Evolutionary conservation across 2,113 vertebrate genomes (phyloP), one percentile per base, ranked within the genome.

Genomic region (Neotragus moschatus): DNA sequence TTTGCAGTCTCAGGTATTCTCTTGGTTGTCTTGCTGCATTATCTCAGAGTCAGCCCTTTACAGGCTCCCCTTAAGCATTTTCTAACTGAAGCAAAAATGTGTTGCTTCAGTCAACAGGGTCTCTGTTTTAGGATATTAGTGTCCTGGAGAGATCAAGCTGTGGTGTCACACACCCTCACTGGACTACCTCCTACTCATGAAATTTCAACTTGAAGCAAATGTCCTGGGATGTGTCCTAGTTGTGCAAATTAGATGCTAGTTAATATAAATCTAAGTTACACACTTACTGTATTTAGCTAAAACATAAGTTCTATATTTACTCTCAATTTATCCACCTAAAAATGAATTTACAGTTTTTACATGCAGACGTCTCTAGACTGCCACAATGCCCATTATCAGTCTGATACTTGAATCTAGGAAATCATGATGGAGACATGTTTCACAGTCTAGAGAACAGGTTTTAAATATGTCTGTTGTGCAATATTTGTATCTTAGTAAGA

Each of bases 181-280:
- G 82, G 90, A 82, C 61, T 63, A 96, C 61, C 77, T 96, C 60
- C 70, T 95, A 88, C 55, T 96, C 43, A 95, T 84, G 63, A 92
- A 53, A 87, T 97, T 96, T 89, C 84, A 97, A n/a, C 58, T 97
- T 96, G 89, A 63, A 93, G 60, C 81, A 94, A 95, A 10, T 96
- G 93, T 97, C 93, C 96, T 84, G 94, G 95, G 95, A 94, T 94
- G 49, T 96, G 92, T 96, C 88, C 97, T 96, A 98, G 80, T 93
- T 97, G 98, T 98, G 98, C 98, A 98, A 98, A 98, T 98, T 97
- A 96, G 96, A 97, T 96, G 98, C 91, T 98, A 97, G 79, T 95
- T 96, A 97, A 96, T 97, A 98, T 82, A 98, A 97, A 97, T 94
- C 96, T 98, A 97, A 97, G 82, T 96, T 97, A 97, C 93, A 66